phyloP scores from a whole-genome alignment of 2,113 vertebrate species.

The Rhinopomastus cyanomelas region DNA sequence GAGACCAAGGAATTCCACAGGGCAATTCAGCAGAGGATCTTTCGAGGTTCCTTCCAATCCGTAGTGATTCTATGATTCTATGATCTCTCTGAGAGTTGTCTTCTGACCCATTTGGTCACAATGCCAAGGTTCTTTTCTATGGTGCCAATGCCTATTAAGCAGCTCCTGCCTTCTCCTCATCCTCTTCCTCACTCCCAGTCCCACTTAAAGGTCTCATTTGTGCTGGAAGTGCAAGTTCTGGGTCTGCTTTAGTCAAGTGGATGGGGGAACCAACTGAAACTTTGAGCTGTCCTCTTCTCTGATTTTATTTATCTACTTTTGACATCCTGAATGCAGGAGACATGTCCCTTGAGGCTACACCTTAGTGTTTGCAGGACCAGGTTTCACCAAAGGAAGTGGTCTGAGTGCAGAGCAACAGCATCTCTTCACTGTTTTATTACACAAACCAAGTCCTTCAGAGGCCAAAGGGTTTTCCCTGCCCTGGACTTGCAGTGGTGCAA shows the following conservation, averaged over 20 bases:
- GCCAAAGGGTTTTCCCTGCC: background rate
- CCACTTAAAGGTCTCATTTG: background rate
- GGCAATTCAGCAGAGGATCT: background rate
- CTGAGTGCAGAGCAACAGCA: background rate
- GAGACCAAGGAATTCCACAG: background rate
- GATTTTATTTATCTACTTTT: background rate
- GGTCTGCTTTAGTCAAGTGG: background rate
- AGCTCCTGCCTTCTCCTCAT: background rate
- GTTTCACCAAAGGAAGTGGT: background rate
- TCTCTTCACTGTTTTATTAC: background rate
- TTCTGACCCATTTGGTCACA: background rate
- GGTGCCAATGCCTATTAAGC: background rate
- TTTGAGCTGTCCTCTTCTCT: background rate
- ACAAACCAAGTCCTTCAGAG: background rate
- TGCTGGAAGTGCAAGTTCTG: background rate
- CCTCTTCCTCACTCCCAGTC: background rate
- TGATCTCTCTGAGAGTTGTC: too few species aligned
- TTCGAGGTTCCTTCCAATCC: too few species aligned
- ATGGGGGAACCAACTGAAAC: background rate
- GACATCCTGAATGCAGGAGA: background rate
- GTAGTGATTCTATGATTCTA: too few species aligned
- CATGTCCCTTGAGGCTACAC: background rate
- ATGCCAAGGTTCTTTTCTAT: background rate
- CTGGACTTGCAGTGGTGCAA: background rate
- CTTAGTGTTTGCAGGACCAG: background rate